Conservation (phyloP, 2,888 invertebrate species). For the Sarcophaga rosellei region DNA sequence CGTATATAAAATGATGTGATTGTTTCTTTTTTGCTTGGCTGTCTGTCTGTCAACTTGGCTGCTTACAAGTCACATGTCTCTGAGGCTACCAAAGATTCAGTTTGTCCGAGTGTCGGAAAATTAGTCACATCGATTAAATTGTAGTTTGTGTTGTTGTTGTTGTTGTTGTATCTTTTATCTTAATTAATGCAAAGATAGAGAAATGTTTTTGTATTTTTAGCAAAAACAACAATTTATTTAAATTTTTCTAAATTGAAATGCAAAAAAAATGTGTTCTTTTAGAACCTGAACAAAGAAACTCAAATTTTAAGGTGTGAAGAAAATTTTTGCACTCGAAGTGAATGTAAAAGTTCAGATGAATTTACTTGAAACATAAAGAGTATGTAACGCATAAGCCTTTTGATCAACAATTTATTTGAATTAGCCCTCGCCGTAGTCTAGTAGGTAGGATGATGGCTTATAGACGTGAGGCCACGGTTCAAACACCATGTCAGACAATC, state of each 20-base stretch:
- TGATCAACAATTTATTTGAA: no score
- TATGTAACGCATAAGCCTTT: no score
- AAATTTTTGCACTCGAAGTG: not conserved
- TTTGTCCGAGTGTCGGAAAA: constrained; percentile 33
- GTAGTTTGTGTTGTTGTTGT: not conserved
- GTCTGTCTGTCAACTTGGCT: constrained; percentile 4
- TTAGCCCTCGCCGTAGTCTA: no score
- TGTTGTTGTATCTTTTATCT: constrained; percentile 17
- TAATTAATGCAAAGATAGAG: constrained; percentile 28
- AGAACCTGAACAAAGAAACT: not conserved
- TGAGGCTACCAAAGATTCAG: constrained; percentile 33
- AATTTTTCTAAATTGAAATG: no score
- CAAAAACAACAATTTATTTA: not conserved
- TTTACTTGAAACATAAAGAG: no score
- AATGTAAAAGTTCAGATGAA: not conserved
- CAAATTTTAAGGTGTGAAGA: not conserved
- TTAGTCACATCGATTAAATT: constrained; percentile 43
- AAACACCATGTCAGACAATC: no score
- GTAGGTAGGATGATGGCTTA: no score
- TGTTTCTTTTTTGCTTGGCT: constrained; percentile 5
- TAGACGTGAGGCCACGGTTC: no score
- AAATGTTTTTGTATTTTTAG: constrained; percentile 9
- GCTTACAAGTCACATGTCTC: constrained; percentile 23
- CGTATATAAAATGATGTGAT: not conserved
- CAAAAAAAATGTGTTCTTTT: no score